phyloP scores from a whole-genome alignment of 2,888 invertebrate species.

The Pollenia griseotomentosa region DNA sequence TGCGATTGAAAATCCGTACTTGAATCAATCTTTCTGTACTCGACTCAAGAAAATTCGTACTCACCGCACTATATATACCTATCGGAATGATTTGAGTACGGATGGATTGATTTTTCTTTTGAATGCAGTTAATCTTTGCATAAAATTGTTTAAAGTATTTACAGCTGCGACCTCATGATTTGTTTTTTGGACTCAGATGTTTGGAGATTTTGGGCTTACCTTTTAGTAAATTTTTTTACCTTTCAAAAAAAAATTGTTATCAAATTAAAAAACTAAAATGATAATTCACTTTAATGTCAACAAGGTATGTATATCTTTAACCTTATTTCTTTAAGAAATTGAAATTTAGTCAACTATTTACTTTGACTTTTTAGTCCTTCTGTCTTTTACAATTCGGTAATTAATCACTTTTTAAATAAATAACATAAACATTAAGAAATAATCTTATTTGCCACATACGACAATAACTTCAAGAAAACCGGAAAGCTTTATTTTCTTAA shows the following conservation, averaged over 20 bases:
- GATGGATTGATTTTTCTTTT: no score
- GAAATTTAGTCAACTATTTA: background rate
- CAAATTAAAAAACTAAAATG: background rate
- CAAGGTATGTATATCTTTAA: slow-evolving; percentile 6
- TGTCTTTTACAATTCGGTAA: slow-evolving; percentile 15
- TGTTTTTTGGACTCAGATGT: background rate
- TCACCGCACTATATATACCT: no score
- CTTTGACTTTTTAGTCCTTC: background rate
- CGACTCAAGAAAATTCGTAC: no score
- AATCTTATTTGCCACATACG: slow-evolving; percentile 49
- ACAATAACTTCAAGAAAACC: slow-evolving; percentile 4
- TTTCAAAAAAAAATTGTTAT: background rate
- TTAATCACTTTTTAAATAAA: slow-evolving; percentile 59
- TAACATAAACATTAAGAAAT: slow-evolving; percentile 28
- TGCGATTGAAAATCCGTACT: no score
- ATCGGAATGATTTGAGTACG: no score
- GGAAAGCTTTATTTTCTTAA: slow-evolving; percentile 17
- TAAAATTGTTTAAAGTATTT: no score
- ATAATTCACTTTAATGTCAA: background rate
- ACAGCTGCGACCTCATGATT: background rate
- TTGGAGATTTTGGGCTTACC: background rate
- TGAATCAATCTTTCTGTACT: no score
- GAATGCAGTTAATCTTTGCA: no score
- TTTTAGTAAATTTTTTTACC: background rate
- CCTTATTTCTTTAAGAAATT: background rate